These are phyloP conservation scores for Umimayanthus chanpuru DNA, from an alignment of 92 coral and sea anemone genomes.

Conservation along the genomic window DNA sequence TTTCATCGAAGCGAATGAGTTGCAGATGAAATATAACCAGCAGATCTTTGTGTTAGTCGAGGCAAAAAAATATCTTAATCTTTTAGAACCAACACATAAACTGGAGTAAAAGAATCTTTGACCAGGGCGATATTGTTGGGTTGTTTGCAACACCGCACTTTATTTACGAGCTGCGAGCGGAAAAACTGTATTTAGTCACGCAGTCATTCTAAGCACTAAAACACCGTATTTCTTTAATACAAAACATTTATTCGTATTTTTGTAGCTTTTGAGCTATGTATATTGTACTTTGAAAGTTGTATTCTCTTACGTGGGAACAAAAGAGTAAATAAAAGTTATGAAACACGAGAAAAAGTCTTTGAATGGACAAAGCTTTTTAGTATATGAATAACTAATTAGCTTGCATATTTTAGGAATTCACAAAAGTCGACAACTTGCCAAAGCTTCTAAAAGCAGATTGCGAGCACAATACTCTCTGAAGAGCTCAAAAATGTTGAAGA, in stretches of 20 bases:
- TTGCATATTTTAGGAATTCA: constrained; percentile 35
- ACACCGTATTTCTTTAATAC: not conserved
- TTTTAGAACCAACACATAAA: too few species aligned
- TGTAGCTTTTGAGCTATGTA: not conserved
- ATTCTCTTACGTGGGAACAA: constrained; percentile 6
- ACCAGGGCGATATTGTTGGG: not conserved
- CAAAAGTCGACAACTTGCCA: constrained; percentile 73
- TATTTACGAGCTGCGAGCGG: not conserved
- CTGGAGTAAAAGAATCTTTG: not conserved
- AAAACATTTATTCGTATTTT: not conserved
- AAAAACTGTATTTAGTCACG: too few species aligned
- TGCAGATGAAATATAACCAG: not conserved
- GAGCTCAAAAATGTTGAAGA: not conserved
- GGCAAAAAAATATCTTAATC: not conserved
- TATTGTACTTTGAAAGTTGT: not conserved
- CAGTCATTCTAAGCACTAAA: not conserved
- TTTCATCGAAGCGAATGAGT: not conserved
- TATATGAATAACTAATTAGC: constrained; percentile 78
- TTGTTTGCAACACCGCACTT: not conserved
- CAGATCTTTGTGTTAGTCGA: not conserved
- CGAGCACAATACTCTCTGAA: constrained; percentile 45
- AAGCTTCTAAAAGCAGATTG: constrained; percentile 28
- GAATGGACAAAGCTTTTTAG: constrained; percentile 47
- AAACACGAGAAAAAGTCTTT: constrained; percentile 46
- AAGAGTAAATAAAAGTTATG: not conserved